These are phyloP conservation scores for Electrophaes corylata DNA, from an alignment of 2,888 invertebrate species.

Conservation along the genomic window DNA sequence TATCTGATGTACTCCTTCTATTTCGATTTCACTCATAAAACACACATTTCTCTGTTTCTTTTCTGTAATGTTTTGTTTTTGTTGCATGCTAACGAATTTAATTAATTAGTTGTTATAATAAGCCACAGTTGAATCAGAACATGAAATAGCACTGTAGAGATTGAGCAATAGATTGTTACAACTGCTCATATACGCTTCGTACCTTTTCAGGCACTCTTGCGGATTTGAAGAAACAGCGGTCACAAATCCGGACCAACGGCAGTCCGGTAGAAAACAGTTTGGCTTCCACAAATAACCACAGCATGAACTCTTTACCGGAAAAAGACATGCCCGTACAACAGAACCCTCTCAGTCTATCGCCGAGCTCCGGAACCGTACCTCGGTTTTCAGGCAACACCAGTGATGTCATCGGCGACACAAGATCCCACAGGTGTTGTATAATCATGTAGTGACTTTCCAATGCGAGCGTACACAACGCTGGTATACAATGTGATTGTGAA, in stretches of 20 bases:
- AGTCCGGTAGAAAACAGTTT: constrained; percentile 79
- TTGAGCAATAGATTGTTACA: constrained; percentile 18
- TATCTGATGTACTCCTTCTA: constrained; percentile 11
- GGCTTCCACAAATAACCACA: constrained; percentile 73
- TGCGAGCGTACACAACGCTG: constrained; percentile 7
- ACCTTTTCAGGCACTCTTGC: constrained; percentile 89
- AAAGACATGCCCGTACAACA: constrained; percentile 76
- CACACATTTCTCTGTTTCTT: constrained; percentile 38
- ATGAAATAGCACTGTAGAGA: constrained; percentile 52
- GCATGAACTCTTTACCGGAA: constrained; percentile 75
- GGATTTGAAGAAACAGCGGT: constrained; percentile 96
- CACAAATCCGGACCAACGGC: constrained; percentile 89
- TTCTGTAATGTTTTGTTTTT: constrained; percentile 28
- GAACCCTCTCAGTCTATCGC: constrained; percentile 74
- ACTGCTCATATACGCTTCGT: constrained; percentile 36
- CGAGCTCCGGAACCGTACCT: constrained; percentile 73
- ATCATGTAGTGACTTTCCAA: constrained; percentile 83
- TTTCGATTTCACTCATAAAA: constrained; percentile 9
- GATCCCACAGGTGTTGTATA: constrained; percentile 89
- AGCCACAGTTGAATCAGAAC: not conserved
- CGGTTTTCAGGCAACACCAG: constrained; percentile 90
- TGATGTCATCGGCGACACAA: constrained; percentile 90
- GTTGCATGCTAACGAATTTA: constrained; percentile 33
- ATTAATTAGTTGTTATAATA: not conserved
- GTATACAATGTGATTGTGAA: constrained; percentile 31